A percentile compares a stretch with the other conserved stretches of the same genome.
These are phyloP conservation scores for Trichomycterus rosablanca DNA, from an alignment of 2,113 vertebrate genomes.

Conservation along the genomic window DNA sequence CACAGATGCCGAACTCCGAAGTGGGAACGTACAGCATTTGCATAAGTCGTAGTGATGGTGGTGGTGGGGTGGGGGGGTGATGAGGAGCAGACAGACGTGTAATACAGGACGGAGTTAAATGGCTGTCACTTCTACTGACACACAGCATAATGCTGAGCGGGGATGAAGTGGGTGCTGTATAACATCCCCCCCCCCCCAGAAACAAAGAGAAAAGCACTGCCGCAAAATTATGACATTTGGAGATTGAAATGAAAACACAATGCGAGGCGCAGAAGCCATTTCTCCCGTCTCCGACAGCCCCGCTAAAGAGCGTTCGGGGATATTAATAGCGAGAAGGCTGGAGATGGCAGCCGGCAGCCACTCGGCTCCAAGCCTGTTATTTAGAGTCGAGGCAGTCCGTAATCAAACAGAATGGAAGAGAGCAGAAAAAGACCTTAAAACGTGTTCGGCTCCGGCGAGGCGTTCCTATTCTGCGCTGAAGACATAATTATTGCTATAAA, in stretches of 20 bases:
- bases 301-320: constrained; percentile 78
- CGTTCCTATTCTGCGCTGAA: constrained; percentile 79
- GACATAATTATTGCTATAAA: constrained; percentile 80
- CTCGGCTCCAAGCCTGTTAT: constrained; percentile 89
- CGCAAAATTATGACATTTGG: constrained; percentile 72
- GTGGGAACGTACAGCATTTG: constrained; percentile 16
- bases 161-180: constrained; percentile 42
- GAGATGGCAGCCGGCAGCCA: constrained; percentile 73
- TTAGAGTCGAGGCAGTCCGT: constrained; percentile 79
- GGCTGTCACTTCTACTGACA: constrained; percentile 45
- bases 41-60: neutral
- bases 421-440: constrained; percentile 72
- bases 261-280: constrained; percentile 73
- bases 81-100: constrained; percentile 11
- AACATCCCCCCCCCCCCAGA: constrained; percentile 30
- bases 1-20: no score
- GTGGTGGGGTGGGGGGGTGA: constrained; percentile 33
- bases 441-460: constrained; percentile 74
- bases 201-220: constrained; percentile 71
- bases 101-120: constrained; percentile 36
- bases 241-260: constrained; percentile 74
- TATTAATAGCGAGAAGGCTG: constrained; percentile 79
- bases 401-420: constrained; percentile 71
- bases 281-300: constrained; percentile 70
- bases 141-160: constrained; percentile 52